These are phyloP conservation scores for Pseudomugil tenellus DNA, from an alignment of 2,797 vertebrate genomes.

Conservation along the genomic window DNA sequence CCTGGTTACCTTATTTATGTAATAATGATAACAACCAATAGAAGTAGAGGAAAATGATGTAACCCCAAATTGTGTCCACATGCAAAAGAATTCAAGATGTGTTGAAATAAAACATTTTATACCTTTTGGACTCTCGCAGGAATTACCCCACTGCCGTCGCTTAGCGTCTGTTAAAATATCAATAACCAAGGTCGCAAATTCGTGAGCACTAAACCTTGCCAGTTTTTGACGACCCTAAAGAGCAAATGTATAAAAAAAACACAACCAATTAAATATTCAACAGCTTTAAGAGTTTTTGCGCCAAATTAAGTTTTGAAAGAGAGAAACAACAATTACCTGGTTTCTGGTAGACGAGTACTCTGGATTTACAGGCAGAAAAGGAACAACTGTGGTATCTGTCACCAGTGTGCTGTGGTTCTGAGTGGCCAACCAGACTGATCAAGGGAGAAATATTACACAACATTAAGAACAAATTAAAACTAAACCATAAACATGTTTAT, in stretches of 20 bases:
- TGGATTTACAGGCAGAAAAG: constrained; percentile 97
- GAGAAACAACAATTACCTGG: constrained; percentile 82
- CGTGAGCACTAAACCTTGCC: constrained; percentile 96
- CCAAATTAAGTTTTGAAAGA: not conserved
- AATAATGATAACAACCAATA: not conserved
- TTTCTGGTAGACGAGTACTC: constrained; percentile 98
- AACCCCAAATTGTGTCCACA: not conserved
- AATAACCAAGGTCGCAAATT: constrained; percentile 96
- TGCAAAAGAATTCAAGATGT: not conserved
- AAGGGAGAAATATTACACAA: not conserved
- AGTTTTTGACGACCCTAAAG: constrained; percentile 94
- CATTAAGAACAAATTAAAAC: not conserved
- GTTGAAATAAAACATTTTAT: constrained; percentile 28
- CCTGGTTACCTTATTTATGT: not conserved
- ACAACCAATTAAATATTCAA: not conserved
- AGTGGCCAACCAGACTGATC: constrained; percentile 94
- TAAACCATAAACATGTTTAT: not conserved
- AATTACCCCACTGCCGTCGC: constrained; percentile 92
- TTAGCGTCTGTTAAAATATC: constrained; percentile 98
- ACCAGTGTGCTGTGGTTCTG: constrained; percentile 98
- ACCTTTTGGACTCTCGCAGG: constrained; percentile 91
- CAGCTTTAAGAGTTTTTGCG: not conserved
- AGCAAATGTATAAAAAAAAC: constrained; percentile 11
- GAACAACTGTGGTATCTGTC: constrained; percentile 95
- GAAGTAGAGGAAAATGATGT: not conserved